Evolutionary conservation across 2,888 invertebrate genomes (phyloP), one percentile per base, ranked within the genome.

Genomic region (Torymus auratus): DNA sequence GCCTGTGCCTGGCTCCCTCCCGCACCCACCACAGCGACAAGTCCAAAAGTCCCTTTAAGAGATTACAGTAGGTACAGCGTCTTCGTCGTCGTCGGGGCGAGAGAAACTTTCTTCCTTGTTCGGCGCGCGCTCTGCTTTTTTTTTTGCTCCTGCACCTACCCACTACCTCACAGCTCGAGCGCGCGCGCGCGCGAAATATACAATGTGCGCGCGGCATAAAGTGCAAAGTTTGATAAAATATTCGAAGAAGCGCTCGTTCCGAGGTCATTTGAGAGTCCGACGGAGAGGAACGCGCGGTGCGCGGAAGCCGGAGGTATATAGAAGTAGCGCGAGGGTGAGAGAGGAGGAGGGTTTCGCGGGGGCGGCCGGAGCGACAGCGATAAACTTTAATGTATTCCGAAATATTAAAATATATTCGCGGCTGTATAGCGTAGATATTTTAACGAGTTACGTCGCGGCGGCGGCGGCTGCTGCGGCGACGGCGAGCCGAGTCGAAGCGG

Each of bases 311-410:
- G 80, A 78, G 61, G 76, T 71, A 56, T 68, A 50, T 62, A 58
- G 70, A 78, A 55, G 73, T 50, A 78, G 69, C 56, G 70, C 5
- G 68, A 64, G 60, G 17, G 23, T 3, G 71, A 52, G 52, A 15
- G 74, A 23, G 62, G 61, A 13, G 20, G 20, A 58, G 41, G 67
- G 58, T 28, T 65, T 55, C 55, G 68, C 64, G 53, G 81, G 79
- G 84, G 77, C 82, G 83, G 79, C 83, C 82, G 83, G 83, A 83
- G 85, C 84, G 84, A 85, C 86, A 84, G 86, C 89, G 89, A 90
- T 90, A 90, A 90, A 90, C 88, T 90, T 90, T 90, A 89, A 90
- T 90, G 89, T 90, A 90, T 90, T 89, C 89, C 88, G 88, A 90
- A 90, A 90, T 90, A 90, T 90, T 90, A 90, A 90, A 90, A 90